Conservation (phyloP, 2,888 invertebrate species). For the Lasioglossum vierecki region DNA sequence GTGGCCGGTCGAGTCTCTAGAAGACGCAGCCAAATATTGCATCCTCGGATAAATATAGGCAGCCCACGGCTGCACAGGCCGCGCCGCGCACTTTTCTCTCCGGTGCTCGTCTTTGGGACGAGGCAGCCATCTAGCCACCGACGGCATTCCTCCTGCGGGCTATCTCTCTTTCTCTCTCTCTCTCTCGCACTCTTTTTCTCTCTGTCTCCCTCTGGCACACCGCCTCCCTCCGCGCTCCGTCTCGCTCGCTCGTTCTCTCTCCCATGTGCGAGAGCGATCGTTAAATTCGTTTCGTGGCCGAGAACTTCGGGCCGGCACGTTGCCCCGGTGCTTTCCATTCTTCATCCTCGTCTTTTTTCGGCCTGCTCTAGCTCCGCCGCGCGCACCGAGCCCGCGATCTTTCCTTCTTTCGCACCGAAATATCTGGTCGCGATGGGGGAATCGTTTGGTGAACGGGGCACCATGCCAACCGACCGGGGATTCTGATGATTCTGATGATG, state of each 20-base stretch:
- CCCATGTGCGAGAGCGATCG: constrained; percentile 72
- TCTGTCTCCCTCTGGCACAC: constrained; percentile 25
- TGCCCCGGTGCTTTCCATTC: constrained; percentile 49
- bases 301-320: constrained; percentile 70
- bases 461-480: neutral
- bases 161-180: constrained; percentile 20
- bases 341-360: constrained; percentile 22
- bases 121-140: constrained; percentile 65
- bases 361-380: constrained; percentile 6
- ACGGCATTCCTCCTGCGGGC: constrained; percentile 68
- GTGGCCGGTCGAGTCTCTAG: constrained; percentile 70
- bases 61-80: constrained; percentile 71
- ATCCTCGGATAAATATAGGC: constrained; percentile 80
- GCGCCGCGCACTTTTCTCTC: constrained; percentile 70
- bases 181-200: constrained; percentile 4
- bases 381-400: constrained; percentile 7
- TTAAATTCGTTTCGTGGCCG: constrained; percentile 74
- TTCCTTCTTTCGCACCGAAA: constrained; percentile 27
- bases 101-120: constrained; percentile 67
- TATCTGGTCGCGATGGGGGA: constrained; percentile 19
- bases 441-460: neutral
- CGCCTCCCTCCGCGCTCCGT: constrained; percentile 34
- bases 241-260: constrained; percentile 45
- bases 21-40: constrained; percentile 80
- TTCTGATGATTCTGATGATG: constrained; percentile 1